Base-by-base conservation (phyloP, 2,113 vertebrate genomes). In the Verasper variegatus region DNA sequence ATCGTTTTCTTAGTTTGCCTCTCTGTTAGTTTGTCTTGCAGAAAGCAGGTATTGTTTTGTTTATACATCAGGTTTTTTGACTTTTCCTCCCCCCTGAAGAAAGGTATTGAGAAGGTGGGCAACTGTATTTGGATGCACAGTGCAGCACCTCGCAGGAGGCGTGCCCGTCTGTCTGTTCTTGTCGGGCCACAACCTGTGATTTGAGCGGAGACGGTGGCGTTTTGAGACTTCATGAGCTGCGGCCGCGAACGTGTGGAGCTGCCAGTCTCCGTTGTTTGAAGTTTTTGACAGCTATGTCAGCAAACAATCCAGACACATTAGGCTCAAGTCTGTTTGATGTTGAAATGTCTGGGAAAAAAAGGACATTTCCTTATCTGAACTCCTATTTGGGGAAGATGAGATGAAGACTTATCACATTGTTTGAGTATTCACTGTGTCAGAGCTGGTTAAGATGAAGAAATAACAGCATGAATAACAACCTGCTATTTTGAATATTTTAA, bases 271-370 rank as follows among this genome's bases (percentile, higher is more conserved):
- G 51, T 83, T 68, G 89, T 94, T 93, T 94, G 93, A 91, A 93
- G 92, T 92, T 84, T 51, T 87, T 92, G 93, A 93, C 92, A 88
- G 91, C 83, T 86, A 81, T 87, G 92, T 93, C 92, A 91, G 92
- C 85, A 93, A 92, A 91, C 91, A 83, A 86, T 93, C 89, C 81
- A 20, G 57, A 75, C 76, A 88, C 68, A 92, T 93, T 93, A 92
- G 80, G 49, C 63, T 86, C 72, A 90, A 49, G 62, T 77, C 68
- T 88, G 87, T 91, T 92, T 93, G 93, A 93, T 91, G 91, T 89
- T 78, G 63, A 83, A 81, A 78, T 54, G 52, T 84, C 23, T 55
- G 52, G 75, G 83, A 88, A 81, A 77, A 86, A 80, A 51, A 78
- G 52, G 78, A 23, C 79, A 62, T 68, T 74, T 87, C 63, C 68